Percentiles rank a stretch among this genome's conserved stretches.
These are phyloP conservation scores for Eupithecia abbreviata DNA, from an alignment of 2,888 invertebrate species.

Conservation along the genomic window DNA sequence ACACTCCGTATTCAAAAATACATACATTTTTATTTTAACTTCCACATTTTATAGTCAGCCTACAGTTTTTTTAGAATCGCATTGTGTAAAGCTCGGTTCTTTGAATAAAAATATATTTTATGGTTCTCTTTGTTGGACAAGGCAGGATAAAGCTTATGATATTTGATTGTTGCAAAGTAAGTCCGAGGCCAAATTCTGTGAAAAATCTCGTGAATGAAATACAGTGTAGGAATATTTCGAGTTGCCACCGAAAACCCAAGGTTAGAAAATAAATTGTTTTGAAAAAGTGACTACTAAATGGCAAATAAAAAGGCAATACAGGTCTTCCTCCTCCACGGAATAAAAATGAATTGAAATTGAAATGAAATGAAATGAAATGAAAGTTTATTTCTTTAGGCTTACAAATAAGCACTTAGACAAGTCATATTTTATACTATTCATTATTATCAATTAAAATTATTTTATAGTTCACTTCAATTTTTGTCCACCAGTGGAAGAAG, in stretches of 20 bases:
- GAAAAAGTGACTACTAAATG: not conserved
- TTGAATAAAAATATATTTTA: constrained; percentile 50
- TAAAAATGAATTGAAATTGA: too few species aligned
- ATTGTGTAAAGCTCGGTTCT: constrained; percentile 42
- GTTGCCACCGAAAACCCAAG: not conserved
- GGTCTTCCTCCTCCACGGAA: too few species aligned
- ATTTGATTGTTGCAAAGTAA: constrained; percentile 38
- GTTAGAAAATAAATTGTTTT: not conserved
- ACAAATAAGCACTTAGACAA: too few species aligned
- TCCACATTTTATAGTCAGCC: not conserved
- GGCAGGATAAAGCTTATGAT: constrained; percentile 45
- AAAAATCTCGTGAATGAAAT: not conserved
- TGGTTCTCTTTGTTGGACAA: constrained; percentile 45
- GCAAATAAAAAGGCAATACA: too few species aligned
- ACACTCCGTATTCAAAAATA: not conserved
- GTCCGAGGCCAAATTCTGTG: not conserved
- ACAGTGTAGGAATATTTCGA: not conserved
- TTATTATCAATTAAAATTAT: too few species aligned
- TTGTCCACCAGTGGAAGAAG: too few species aligned
- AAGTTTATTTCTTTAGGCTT: too few species aligned
- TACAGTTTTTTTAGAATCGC: not conserved
- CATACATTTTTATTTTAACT: not conserved
- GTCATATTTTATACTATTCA: too few species aligned
- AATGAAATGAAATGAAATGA: too few species aligned
- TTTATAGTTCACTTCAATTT: too few species aligned